Base-by-base conservation (phyloP, 2,797 vertebrate species). In the Cephalopachus bancanus region DNA sequence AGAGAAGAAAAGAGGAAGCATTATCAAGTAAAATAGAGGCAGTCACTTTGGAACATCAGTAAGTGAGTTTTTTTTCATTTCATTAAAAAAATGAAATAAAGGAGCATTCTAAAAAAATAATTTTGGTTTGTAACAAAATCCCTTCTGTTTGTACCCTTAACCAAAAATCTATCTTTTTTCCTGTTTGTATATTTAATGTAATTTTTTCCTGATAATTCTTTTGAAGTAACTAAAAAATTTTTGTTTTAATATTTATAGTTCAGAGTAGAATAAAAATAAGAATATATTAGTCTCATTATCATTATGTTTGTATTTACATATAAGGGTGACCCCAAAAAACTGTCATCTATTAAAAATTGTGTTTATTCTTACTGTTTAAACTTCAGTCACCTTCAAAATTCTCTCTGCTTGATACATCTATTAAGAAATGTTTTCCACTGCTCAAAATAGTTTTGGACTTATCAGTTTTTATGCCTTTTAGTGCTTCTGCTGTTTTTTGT, bases 181-280 rank as follows among this genome's bases (percentile, higher is more conserved):
- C 17, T 64, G 3, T 8, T 76, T 87, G 74, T 92, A 22, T 6
- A 91, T 81, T 93, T 96, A 85, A 37, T 55, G 14, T 81, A 14
- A 94, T 1, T 16, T 93, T 94, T 85, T 76, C 15, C 17, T 53
- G 76, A 71, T 2, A 71, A 7, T 78, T 88, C 51, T 95, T 93
- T 67, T 74, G 6, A 33, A 89, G 24, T 72, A 10, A 65, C 4
- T 88, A 55, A 81, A 89, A 81, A 53, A 79, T 64, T 72, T 79
- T 67, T 59, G 30, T 81, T 92, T 74, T 76, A 87, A 55, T 95
- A 57, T 53, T 83, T 95, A 55, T 75, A 88, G 51, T 72, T 81
- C 60, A 57, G 37, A 91, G 33, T 24, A 91, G 65, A 15, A 83
- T 17, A 83, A 96, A 69, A 80, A 49, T 83, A 55, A 75, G 30